Evolutionary conservation across 2,113 vertebrate species (phyloP).

Genomic region (Elanoides forficatus): DNA sequence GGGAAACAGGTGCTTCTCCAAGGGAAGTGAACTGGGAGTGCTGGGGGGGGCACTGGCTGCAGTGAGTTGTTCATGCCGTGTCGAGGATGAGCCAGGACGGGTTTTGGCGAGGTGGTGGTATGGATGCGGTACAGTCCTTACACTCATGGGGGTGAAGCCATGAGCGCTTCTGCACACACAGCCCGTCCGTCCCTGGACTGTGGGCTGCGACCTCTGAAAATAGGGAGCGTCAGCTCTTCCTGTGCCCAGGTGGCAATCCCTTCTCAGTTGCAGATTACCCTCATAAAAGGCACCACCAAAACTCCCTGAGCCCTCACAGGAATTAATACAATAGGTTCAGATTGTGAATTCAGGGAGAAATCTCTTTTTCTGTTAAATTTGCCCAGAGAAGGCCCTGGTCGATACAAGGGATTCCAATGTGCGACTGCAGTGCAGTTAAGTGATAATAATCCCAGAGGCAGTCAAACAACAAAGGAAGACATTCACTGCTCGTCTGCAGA

Average conservation of each 20-base stretch:
- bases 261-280: neutral
- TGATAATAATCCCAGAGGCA: neutral
- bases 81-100: fast-evolving
- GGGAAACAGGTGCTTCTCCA: neutral
- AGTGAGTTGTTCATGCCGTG: fast-evolving
- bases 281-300: neutral
- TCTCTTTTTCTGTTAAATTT: neutral
- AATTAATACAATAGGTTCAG: neutral
- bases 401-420: neutral
- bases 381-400: neutral
- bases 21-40: neutral
- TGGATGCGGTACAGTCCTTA: fast-evolving
- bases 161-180: no score
- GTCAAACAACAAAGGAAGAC: neutral
- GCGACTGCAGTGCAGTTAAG: neutral
- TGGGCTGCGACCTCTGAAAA: neutral
- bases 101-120: neutral
- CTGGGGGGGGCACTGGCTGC: neutral
- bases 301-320: neutral
- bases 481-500: neutral
- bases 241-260: neutral
- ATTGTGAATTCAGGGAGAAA: neutral
- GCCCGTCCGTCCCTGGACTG: fast-evolving
- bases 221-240: neutral
- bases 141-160: no score